These are phyloP conservation scores for Clarias magur DNA, from an alignment of 2,113 vertebrate genomes.

Conservation along the genomic window DNA sequence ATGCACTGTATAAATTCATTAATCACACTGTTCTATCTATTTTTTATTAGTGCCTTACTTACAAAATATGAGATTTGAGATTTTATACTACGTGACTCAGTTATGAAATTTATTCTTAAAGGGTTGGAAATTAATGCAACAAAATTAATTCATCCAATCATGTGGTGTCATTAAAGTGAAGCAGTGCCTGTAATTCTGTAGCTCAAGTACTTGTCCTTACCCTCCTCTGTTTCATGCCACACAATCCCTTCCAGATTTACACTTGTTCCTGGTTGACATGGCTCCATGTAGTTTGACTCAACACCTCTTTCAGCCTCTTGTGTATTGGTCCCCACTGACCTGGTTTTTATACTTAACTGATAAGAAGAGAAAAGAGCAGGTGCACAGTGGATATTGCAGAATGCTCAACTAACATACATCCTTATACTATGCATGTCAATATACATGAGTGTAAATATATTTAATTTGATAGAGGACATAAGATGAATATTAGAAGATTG, in stretches of 20 bases:
- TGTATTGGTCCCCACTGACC: conserved; percentile 88
- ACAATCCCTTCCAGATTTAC: conserved; percentile 92
- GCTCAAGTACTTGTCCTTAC: conserved; percentile 66
- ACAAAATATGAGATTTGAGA: background rate
- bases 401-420: background rate
- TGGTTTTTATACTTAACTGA: conserved; percentile 86
- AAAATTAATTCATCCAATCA: background rate
- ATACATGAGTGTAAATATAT: background rate
- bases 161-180: background rate
- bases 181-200: background rate
- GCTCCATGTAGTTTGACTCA: conserved; percentile 85
- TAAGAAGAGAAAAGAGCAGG: conserved; percentile 60
- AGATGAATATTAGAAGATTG: background rate
- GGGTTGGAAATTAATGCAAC: background rate
- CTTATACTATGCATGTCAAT: background rate
- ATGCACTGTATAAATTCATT: background rate
- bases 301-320: conserved; percentile 84
- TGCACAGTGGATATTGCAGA: conserved; percentile 2
- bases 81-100: background rate
- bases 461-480: background rate
- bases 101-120: background rate
- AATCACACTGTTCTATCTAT: background rate
- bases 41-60: background rate
- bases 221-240: conserved; percentile 92
- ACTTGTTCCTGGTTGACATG: conserved; percentile 87